Conservation (phyloP, 30 jellyfish, hydroid and myxozoan genomes). For the Rhopilema esculentum region DNA sequence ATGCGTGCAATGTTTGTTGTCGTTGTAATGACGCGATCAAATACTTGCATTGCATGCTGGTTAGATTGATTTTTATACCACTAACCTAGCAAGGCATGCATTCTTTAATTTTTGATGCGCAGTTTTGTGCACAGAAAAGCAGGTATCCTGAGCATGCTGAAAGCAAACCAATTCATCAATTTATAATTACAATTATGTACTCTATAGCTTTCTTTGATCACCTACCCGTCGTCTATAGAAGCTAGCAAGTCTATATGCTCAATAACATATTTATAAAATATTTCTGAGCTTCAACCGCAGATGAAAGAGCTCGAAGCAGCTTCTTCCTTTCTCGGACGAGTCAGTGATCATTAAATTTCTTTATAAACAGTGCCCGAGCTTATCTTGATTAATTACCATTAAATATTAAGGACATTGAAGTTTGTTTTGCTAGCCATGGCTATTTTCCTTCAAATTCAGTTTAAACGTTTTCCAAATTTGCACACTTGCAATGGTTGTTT, state of each 20-base stretch:
- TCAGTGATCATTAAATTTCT: slow-evolving; percentile 6
- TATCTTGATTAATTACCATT: slow-evolving; percentile 17
- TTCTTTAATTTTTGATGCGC: slow-evolving; percentile 25
- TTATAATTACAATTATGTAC: slow-evolving; percentile 23
- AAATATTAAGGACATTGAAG: slow-evolving; percentile 33
- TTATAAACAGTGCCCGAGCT: background rate
- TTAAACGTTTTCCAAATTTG: background rate
- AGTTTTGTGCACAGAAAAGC: background rate
- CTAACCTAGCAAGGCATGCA: background rate
- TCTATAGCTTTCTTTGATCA: slow-evolving; percentile 39
- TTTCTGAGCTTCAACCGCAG: slow-evolving; percentile 22
- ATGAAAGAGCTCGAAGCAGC: slow-evolving; percentile 14
- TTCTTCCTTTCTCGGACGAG: slow-evolving; percentile 4
- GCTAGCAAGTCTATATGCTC: slow-evolving; percentile 22
- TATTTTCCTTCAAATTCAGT: background rate
- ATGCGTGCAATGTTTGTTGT: background rate
- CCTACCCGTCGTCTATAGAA: slow-evolving; percentile 28
- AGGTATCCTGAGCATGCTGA: slow-evolving; percentile 47
- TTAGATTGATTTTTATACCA: background rate
- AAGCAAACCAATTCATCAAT: slow-evolving; percentile 45
- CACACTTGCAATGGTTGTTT: background rate
- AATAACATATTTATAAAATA: slow-evolving; percentile 38
- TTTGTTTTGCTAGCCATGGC: slow-evolving; percentile 10
- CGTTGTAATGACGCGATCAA: background rate
- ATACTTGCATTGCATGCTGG: slow-evolving; percentile 10